phyloP scores from a whole-genome alignment of 2,113 vertebrate genomes.

The Apodemus sylvaticus region DNA sequence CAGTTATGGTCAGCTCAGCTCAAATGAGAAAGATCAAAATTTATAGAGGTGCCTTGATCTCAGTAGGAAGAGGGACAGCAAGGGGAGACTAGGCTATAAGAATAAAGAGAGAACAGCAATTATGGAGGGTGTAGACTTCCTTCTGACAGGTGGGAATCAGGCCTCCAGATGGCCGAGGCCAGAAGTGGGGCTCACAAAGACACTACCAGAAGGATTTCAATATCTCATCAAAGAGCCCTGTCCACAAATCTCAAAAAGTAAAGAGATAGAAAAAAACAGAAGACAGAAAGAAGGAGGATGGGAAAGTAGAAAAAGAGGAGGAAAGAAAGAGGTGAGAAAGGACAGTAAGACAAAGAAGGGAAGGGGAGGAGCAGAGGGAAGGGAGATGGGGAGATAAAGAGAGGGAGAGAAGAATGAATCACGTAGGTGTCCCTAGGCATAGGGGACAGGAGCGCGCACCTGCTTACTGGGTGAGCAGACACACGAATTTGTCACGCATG shows the following conservation, averaged over 20 bases:
- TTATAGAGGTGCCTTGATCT: not conserved
- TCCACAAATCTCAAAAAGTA: not conserved
- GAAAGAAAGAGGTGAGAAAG: not conserved
- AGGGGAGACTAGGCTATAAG: fast-evolving
- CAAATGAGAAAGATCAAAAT: not conserved
- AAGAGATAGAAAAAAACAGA: too few species aligned
- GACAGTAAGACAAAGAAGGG: too few species aligned
- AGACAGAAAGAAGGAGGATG: too few species aligned
- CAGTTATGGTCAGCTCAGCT: not conserved
- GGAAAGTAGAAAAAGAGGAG: not conserved
- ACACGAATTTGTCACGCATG: not conserved
- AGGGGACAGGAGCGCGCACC: not conserved
- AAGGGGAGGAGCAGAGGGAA: too few species aligned
- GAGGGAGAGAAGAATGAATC: not conserved
- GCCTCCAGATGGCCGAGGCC: not conserved
- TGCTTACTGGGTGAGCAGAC: not conserved
- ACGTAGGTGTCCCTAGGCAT: not conserved
- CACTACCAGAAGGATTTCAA: not conserved
- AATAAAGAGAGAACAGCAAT: not conserved
- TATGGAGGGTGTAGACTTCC: not conserved
- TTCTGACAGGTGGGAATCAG: not conserved
- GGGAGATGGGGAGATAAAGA: not conserved
- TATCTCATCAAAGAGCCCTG: not conserved
- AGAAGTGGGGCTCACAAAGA: not conserved
- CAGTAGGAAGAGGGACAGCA: not conserved